Base-by-base conservation (phyloP, 2,797 vertebrate genomes). In the Pitangus sulphuratus region DNA sequence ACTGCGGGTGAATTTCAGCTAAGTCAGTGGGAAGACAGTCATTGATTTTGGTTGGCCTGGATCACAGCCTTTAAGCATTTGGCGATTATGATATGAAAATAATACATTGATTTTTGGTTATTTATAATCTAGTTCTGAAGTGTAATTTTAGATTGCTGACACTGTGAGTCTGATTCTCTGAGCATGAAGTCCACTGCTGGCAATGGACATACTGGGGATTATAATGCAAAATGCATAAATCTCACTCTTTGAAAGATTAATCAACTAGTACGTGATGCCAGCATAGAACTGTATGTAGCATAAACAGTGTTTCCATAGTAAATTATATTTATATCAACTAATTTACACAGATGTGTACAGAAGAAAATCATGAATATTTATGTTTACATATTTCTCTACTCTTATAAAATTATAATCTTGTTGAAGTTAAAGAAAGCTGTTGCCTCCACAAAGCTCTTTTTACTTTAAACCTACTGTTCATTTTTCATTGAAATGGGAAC, bases 291-390 rank as follows among this genome's bases (percentile, higher is more conserved):
- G 25, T 53, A 53, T 91, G 90, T 93, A 93, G 58, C 92, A 88
- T 80, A 95, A 78, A 2, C 56, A 93, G 45, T 60, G 45, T 96
- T 96, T 92, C 87, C 87, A 83, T 57, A 83, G 35, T 85, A 93
- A 89, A 87, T 94, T 97, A 88, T 93, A 95, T 94, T 96, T 95
- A 37, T 96, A 95, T 88, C 66, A 83, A 83, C 64, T 79, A 85
- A 91, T 90, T 89, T 87, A 50, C 80, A 68, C 47, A 81, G 71
- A 71, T 89, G 15, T 64, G 69, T 94, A 81, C 68, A 84, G 72
- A 94, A 95, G 70, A 91, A 95, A 82, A 89, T 87, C 0, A 92
- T 51, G 24, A 84, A 75, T 91, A 61, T 91, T 68, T 95, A 47
- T 87, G 89, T 93, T 87, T 95, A 83, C 72, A 30, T 35, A n/a